Conservation (phyloP, 2,113 vertebrate species). For the Ochotona curzoniae region DNA sequence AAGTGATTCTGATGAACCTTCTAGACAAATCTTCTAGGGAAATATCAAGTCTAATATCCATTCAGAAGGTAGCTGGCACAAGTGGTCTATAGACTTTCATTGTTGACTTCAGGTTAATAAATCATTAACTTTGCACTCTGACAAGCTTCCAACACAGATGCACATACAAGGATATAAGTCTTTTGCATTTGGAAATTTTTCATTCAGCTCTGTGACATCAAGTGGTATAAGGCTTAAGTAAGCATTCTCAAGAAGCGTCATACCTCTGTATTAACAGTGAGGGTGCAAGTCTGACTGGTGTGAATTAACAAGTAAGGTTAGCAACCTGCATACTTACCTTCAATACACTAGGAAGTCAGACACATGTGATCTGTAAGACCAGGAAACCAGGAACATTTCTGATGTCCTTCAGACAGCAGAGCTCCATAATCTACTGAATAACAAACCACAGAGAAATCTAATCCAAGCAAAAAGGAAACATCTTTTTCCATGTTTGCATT, state of each 20-base stretch:
- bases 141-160: neutral
- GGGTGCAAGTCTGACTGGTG: neutral
- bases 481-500: neutral
- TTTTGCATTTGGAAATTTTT: neutral
- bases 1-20: constrained; percentile 58
- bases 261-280: neutral
- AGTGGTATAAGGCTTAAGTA: neutral
- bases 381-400: neutral
- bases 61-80: neutral
- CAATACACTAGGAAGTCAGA: no score
- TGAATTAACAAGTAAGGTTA: neutral
- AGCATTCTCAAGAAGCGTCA: neutral
- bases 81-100: neutral
- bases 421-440: neutral
- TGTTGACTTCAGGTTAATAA: constrained; percentile 46
- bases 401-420: neutral
- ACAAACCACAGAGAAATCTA: neutral
- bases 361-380: neutral
- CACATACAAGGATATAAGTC: neutral
- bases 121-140: neutral
- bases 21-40: constrained; percentile 33
- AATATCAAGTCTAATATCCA: constrained; percentile 53
- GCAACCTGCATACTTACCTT: neutral
- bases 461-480: neutral
- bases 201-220: neutral